Conservation (phyloP, 2,888 invertebrate genomes). For the Biston betularia region DNA sequence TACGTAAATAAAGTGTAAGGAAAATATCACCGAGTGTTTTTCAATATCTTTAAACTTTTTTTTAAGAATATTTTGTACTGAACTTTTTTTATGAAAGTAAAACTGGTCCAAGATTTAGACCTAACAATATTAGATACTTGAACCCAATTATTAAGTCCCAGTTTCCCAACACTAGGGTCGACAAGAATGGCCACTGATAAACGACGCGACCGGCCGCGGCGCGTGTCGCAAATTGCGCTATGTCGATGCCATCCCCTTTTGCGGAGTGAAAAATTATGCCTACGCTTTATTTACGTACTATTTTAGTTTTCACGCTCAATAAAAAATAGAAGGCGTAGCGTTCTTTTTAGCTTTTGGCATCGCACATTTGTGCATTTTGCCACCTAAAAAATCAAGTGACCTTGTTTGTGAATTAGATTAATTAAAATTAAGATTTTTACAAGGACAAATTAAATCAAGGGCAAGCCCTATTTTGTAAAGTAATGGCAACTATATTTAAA, state of each 20-base stretch:
- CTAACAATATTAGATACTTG: background rate
- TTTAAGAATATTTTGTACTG: no score
- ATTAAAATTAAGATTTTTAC: no score
- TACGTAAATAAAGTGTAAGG: no score
- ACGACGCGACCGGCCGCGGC: slow-evolving; percentile 9
- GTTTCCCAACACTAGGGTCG: slow-evolving; percentile 3
- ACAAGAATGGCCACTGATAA: slow-evolving; percentile 19
- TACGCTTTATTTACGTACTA: background rate
- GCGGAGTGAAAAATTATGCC: slow-evolving; percentile 13
- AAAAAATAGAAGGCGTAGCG: background rate
- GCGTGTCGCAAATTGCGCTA: slow-evolving; percentile 20
- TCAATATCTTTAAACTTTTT: no score
- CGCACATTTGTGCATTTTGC: background rate
- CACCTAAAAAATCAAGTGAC: no score
- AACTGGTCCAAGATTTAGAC: background rate
- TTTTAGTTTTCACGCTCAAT: background rate
- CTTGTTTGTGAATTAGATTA: no score
- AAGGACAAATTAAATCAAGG: no score
- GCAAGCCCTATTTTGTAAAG: no score
- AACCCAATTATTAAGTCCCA: slow-evolving; percentile 7
- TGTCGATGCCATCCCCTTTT: slow-evolving; percentile 17
- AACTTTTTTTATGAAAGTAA: background rate
- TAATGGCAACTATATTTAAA: no score
- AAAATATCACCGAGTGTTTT: no score
- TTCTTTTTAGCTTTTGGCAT: background rate